Percentiles rank a stretch among this genome's conserved stretches.
Conservation (phyloP, 2,888 invertebrate species). For the Andrena marginata region DNA sequence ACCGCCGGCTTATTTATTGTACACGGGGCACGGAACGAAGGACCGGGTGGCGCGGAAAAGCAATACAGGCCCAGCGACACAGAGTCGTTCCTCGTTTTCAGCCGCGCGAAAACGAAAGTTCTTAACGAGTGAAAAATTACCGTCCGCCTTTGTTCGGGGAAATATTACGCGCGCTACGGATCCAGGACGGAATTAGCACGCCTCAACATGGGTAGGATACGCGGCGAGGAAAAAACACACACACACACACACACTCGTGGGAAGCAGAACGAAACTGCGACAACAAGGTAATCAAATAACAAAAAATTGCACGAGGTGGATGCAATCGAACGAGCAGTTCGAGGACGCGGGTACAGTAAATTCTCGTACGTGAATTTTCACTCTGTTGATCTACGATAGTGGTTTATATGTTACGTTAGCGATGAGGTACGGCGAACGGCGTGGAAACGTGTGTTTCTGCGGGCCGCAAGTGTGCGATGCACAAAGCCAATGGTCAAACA, state of each 20-base stretch:
- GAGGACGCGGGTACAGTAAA: background rate
- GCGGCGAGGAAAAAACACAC: background rate
- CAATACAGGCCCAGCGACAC: slow-evolving; percentile 49
- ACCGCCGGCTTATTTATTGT: slow-evolving; percentile 76
- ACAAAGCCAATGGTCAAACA: too few species aligned
- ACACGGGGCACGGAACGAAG: slow-evolving; percentile 67
- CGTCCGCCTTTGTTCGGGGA: slow-evolving; percentile 6
- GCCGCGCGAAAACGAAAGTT: slow-evolving; percentile 45
- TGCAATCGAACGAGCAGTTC: background rate
- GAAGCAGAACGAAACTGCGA: slow-evolving; percentile 22
- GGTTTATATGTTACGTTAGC: background rate
- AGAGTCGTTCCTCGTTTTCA: slow-evolving; percentile 65
- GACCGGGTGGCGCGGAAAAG: slow-evolving; percentile 57
- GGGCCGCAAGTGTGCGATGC: too few species aligned
- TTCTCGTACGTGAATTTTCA: background rate
- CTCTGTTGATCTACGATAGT: background rate
- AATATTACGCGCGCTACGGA: slow-evolving; percentile 33
- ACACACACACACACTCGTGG: background rate
- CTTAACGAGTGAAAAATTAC: slow-evolving; percentile 67
- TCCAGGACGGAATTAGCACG: slow-evolving; percentile 28
- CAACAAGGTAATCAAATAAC: slow-evolving; percentile 26
- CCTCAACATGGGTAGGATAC: slow-evolving; percentile 1
- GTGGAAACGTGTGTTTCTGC: background rate
- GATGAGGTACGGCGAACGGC: background rate
- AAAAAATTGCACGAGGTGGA: slow-evolving; percentile 25